These are phyloP conservation scores for Aegotheles bennettii DNA, from an alignment of 2,113 vertebrate species.

Conservation along the genomic window DNA sequence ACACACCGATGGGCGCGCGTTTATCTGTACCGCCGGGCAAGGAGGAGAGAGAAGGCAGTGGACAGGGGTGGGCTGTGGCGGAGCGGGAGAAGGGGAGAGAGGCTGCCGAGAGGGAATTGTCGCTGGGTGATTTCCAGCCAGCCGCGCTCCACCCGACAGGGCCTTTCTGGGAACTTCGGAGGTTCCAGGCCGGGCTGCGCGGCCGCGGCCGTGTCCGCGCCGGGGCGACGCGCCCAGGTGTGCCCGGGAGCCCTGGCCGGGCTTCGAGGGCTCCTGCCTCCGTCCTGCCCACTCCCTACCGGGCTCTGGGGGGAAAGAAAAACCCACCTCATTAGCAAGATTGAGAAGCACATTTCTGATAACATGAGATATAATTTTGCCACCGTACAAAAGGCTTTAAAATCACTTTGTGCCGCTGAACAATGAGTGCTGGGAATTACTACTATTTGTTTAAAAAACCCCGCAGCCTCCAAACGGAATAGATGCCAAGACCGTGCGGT, in stretches of 20 bases:
- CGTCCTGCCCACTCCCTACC: neutral
- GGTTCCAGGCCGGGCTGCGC: neutral
- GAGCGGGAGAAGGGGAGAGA: neutral
- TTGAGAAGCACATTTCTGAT: neutral
- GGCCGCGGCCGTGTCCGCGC: neutral
- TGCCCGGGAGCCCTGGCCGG: neutral
- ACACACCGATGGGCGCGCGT: neutral
- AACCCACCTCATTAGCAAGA: neutral
- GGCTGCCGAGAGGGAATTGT: neutral
- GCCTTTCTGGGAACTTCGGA: neutral
- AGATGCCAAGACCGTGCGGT: neutral
- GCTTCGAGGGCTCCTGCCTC: neutral
- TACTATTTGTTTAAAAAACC: neutral
- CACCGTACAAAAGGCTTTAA: neutral
- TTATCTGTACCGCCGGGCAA: neutral
- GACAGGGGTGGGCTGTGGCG: neutral
- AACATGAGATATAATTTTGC: neutral
- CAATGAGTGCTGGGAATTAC: constrained; percentile 1
- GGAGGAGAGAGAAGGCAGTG: neutral
- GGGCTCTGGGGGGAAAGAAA: neutral
- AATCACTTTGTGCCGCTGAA: neutral
- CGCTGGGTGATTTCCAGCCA: neutral
- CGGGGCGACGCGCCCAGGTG: neutral
- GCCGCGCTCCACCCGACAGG: neutral
- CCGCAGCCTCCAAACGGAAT: neutral